Evolutionary conservation across 2,888 invertebrate genomes (phyloP), one percentile per base, ranked within the genome.

Genomic region (Ectemnius continuus): DNA sequence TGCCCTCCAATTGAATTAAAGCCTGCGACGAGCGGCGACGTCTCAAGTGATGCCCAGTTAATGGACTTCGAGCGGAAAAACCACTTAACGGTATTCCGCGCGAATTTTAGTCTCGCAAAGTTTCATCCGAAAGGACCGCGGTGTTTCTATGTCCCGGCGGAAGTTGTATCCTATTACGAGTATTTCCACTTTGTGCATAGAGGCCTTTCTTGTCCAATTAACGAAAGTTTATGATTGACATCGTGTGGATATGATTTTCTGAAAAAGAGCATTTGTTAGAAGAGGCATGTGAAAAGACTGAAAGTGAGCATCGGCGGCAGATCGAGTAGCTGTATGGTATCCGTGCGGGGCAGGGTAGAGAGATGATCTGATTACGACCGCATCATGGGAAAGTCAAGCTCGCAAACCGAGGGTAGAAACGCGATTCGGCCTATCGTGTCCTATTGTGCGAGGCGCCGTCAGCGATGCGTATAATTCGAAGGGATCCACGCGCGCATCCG

Each of bases 381-480:
- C 88, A 88, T 90, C 90, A 90, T 90, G 90, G 90, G 90, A 90
- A 90, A 90, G 89, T 90, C 88, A 88, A 84, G 76, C 36, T 84
- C 68, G 75, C 75, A 75, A 76, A 76, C 74, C 73, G 76, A 73
- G 81, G 82, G 83, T 81, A 79, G 78, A 76, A 77, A 82, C 79
- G 69, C 80, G 84, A 85, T 85, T 84, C 86, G 83, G 78, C 83
- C 80, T 78, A 78, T 79, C 82, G 81, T 80, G 66, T 75, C 74
- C 81, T 80, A 86, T 86, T 87, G 86, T 86, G 69, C 79, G 73
- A 66, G 52, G 71, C 80, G 78, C 74, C 85, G 86, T 82, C 86
- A 83, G 83, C 83, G 87, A 85, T 84, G 86, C 84, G 84, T 82
- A 80, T 85, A 83, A 79, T 79, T 84, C 76, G 77, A 77, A 76